These are phyloP conservation scores for Hymenopus coronatus DNA, from an alignment of 2,888 invertebrate genomes.

Conservation along the genomic window DNA sequence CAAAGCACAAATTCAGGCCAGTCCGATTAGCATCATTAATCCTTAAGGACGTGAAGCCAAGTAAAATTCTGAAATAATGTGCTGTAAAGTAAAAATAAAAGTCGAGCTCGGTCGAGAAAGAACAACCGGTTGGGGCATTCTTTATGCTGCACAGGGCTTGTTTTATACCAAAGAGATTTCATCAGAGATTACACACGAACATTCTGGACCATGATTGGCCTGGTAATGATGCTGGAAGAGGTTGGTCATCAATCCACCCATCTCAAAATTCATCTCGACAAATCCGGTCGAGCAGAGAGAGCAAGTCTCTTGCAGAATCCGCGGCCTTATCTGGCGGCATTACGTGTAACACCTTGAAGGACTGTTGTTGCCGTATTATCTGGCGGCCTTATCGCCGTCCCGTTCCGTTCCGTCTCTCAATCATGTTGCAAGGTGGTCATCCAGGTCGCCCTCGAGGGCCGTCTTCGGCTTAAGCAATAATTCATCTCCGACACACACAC, in stretches of 20 bases:
- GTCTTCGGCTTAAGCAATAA: slow-evolving; percentile 13
- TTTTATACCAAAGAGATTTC: too few species aligned
- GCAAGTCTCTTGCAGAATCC: too few species aligned
- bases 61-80: too few species aligned
- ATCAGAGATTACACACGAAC: too few species aligned
- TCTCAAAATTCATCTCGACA: background rate
- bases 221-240: background rate
- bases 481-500: slow-evolving; percentile 13
- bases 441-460: slow-evolving; percentile 5
- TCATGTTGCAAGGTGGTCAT: background rate
- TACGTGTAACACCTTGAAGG: background rate
- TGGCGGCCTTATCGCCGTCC: slow-evolving; percentile 1
- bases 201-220: background rate
- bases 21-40: too few species aligned
- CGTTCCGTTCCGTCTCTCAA: slow-evolving; percentile 4
- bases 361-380: background rate
- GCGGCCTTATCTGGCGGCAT: background rate
- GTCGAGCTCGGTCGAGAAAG: too few species aligned
- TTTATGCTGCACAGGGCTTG: too few species aligned
- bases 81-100: too few species aligned
- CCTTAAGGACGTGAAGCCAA: too few species aligned
- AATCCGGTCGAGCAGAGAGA: too few species aligned
- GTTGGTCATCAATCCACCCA: background rate
- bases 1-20: too few species aligned
- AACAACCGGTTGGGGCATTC: too few species aligned